Conservation (phyloP, 2,113 vertebrate genomes). For the Labeo catla region DNA sequence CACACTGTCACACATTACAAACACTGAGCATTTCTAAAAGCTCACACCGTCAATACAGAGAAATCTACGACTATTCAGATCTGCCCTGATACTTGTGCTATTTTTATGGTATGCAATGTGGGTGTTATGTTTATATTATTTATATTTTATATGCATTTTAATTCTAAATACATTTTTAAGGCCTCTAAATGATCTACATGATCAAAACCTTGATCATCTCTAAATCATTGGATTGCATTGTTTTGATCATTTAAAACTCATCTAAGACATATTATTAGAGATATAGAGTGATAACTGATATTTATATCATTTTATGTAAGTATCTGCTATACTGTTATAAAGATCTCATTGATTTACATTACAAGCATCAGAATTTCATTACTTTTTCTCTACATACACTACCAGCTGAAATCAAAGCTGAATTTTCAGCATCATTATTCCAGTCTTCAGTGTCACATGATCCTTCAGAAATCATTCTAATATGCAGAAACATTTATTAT, state of each 20-base stretch:
- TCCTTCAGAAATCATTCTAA: no score
- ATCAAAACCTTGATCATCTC: no score
- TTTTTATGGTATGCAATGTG: neutral
- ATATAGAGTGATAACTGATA: neutral
- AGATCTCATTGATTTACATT: neutral
- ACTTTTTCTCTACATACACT: neutral
- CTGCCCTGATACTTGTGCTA: neutral
- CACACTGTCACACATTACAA: neutral
- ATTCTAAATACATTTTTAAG: no score
- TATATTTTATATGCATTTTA: neutral
- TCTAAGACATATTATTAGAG: neutral
- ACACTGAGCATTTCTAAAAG: conserved; percentile 1
- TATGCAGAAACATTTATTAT: no score
- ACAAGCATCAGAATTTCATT: neutral
- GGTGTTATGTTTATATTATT: neutral
- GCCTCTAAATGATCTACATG: no score
- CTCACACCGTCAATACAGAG: neutral
- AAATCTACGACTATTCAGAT: neutral
- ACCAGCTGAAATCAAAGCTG: no score
- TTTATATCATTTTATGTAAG: neutral
- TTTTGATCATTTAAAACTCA: neutral
- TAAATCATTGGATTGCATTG: no score
- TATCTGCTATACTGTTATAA: neutral
- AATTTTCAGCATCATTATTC: no score
- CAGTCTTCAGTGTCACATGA: no score